Percentiles rank a stretch among this genome's conserved stretches.
These are phyloP conservation scores for Rhadinocentrus ornatus DNA, from an alignment of 2,797 vertebrate genomes.

Conservation along the genomic window DNA sequence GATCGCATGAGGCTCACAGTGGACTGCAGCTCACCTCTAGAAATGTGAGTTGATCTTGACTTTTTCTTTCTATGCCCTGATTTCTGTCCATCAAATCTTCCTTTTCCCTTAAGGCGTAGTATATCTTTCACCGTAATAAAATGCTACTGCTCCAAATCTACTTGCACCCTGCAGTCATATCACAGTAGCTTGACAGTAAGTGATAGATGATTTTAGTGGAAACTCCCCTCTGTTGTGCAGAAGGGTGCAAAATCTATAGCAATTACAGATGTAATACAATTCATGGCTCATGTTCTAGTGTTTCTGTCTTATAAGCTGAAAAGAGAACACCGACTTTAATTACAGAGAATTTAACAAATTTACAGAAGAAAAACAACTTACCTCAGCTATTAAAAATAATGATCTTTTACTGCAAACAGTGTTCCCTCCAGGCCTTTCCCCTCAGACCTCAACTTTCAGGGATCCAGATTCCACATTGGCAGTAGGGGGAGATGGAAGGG, in stretches of 20 bases:
- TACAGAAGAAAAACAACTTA: slow-evolving; percentile 43
- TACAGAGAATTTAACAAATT: slow-evolving; percentile 28
- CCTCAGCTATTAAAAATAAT: slow-evolving; percentile 51
- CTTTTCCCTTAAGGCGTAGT: slow-evolving; percentile 35
- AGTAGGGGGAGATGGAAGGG: slow-evolving; percentile 89
- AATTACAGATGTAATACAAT: slow-evolving; percentile 28
- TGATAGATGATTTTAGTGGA: slow-evolving; percentile 75
- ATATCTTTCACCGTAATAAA: slow-evolving; percentile 70
- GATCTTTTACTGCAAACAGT: slow-evolving; percentile 73
- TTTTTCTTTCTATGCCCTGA: slow-evolving; percentile 13
- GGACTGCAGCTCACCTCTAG: slow-evolving; percentile 87
- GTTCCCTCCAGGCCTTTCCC: slow-evolving; percentile 86
- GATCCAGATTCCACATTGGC: slow-evolving; percentile 90
- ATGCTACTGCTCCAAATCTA: slow-evolving; percentile 63
- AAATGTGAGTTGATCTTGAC: slow-evolving; percentile 83
- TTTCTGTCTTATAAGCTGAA: slow-evolving; percentile 20
- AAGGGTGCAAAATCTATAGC: slow-evolving; percentile 46
- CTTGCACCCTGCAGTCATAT: slow-evolving; percentile 58
- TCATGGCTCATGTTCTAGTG: slow-evolving; percentile 18
- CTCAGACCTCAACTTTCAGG: slow-evolving; percentile 81
- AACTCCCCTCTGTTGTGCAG: slow-evolving; percentile 64
- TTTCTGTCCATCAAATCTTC: background rate
- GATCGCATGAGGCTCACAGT: slow-evolving; percentile 84
- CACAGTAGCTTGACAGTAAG: slow-evolving; percentile 65
- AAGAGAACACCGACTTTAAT: slow-evolving; percentile 27